phyloP scores from a whole-genome alignment of 2,113 vertebrate genomes.

The Xerus inauris region DNA sequence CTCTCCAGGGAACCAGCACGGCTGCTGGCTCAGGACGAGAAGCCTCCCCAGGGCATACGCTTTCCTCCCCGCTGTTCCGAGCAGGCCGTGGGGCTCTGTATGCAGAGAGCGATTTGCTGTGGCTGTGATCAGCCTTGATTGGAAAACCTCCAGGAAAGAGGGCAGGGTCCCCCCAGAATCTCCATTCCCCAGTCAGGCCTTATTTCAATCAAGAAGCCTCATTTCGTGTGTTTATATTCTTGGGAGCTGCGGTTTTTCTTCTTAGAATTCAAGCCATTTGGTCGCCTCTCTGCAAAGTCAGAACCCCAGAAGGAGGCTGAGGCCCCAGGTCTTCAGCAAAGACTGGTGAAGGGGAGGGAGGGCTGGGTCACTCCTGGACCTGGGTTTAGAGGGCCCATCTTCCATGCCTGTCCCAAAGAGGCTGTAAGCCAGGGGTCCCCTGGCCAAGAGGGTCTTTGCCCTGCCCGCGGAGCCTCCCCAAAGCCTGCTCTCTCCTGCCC shows the following conservation, averaged over 20 bases:
- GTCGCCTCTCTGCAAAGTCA: neutral
- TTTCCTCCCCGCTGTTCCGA: no score
- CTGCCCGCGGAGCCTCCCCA: no score
- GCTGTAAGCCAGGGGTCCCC: neutral
- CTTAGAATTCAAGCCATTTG: neutral
- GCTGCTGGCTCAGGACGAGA: rapidly evolving
- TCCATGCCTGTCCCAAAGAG: neutral
- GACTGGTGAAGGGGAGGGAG: neutral
- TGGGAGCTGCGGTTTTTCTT: neutral
- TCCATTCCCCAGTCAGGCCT: neutral
- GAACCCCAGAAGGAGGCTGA: neutral
- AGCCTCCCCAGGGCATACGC: rapidly evolving
- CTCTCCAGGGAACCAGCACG: rapidly evolving
- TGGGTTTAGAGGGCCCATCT: neutral
- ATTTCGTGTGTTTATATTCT: neutral
- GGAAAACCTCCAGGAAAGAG: slow-evolving; percentile 10
- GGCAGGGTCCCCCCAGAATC: neutral
- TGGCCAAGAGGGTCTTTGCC: neutral
- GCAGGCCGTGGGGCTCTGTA: neutral
- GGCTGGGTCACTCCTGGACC: neutral
- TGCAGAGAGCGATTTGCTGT: neutral
- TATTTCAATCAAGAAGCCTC: neutral
- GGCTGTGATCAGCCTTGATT: neutral
- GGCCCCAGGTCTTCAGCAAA: neutral
- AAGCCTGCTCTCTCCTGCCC: neutral